phyloP scores from a whole-genome alignment of 1,140 invertebrate genomes.

The Rhopalosiphum maidis region DNA sequence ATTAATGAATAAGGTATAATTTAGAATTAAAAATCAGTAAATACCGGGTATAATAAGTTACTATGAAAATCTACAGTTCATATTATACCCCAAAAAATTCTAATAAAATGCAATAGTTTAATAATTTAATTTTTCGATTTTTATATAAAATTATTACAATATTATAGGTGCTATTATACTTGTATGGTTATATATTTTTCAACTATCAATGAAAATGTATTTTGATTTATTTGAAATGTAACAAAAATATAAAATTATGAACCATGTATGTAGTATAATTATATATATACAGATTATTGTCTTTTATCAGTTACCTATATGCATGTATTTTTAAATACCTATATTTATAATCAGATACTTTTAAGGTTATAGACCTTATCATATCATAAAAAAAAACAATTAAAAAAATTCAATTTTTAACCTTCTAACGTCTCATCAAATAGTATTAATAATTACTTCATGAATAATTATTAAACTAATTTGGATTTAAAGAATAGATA shows the following conservation, averaged over 20 bases:
- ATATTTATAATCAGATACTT: background rate
- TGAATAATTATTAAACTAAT: background rate
- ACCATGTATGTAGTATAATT: background rate
- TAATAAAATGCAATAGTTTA: no score
- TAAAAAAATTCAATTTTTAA: background rate
- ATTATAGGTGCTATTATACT: no score
- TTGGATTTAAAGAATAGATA: background rate
- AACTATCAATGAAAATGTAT: no score
- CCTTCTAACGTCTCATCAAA: background rate
- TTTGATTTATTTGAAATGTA: background rate
- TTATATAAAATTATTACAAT: no score
- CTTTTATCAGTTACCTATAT: background rate
- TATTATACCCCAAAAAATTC: background rate
- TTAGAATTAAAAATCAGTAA: background rate
- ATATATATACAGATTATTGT: background rate
- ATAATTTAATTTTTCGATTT: no score
- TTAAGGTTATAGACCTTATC: conserved; percentile 12
- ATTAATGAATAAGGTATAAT: background rate
- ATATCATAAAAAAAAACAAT: background rate
- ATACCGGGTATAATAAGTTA: background rate
- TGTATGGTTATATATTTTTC: no score
- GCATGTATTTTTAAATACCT: background rate
- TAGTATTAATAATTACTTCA: background rate
- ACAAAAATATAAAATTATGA: background rate
- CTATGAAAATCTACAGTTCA: background rate